Percentiles rank a stretch among this genome's conserved stretches.
Conservation (phyloP, 1,140 invertebrate species). For the Sipha flava region DNA sequence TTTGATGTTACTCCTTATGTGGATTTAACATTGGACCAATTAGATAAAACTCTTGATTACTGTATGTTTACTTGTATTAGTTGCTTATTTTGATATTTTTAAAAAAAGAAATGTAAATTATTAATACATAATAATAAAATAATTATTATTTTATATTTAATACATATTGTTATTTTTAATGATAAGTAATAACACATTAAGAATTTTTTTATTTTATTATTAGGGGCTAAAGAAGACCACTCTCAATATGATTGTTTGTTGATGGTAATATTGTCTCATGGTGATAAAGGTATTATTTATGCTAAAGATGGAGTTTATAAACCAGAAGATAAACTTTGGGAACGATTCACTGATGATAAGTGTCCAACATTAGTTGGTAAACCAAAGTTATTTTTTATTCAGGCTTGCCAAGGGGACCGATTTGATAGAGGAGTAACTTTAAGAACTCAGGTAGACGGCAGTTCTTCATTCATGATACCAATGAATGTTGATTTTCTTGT, state of each 20-base stretch:
- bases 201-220: not conserved
- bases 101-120: too few relatives aligned
- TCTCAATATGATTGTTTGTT: conserved; percentile 67
- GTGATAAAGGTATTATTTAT: conserved; percentile 77
- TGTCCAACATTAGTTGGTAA: conserved; percentile 84
- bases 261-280: conserved; percentile 77
- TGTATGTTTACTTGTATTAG: not conserved
- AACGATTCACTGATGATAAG: conserved; percentile 73
- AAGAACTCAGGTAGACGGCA: conserved; percentile 62
- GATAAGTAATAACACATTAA: too few relatives aligned
- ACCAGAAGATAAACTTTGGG: conserved; percentile 65
- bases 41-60: conserved; percentile 33
- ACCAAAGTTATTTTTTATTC: conserved; percentile 82
- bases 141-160: too few relatives aligned
- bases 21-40: conserved; percentile 20
- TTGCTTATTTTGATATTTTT: too few relatives aligned
- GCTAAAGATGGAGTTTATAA: conserved; percentile 70
- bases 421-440: conserved; percentile 64
- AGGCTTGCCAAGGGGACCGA: conserved; percentile 83
- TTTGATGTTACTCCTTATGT: conserved; percentile 55
- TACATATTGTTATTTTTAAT: too few relatives aligned
- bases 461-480: conserved; percentile 51
- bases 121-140: too few relatives aligned
- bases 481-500: too few relatives aligned
- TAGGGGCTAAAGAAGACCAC: conserved; percentile 59